Percentiles rank a stretch among this genome's conserved stretches.
phyloP scores from a whole-genome alignment of 1,140 invertebrate genomes.

The Oreohelix idahoensis region DNA sequence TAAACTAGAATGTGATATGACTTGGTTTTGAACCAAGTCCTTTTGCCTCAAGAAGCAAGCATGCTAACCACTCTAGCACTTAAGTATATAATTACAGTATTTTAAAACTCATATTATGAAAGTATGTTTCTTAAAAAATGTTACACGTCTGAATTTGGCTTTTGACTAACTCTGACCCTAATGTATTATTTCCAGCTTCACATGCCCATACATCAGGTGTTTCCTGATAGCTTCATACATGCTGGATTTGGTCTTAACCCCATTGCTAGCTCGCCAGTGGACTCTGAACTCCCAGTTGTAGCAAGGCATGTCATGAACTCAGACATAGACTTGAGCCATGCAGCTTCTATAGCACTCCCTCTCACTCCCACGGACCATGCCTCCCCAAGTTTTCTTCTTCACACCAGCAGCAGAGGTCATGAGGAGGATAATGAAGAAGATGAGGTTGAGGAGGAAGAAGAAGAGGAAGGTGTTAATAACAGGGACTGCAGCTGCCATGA shows the following conservation, averaged over 20 bases:
- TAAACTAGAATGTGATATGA: too few relatives aligned
- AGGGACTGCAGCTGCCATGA: constrained; percentile 33
- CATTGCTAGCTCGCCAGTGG: constrained; percentile 34
- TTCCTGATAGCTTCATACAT: background rate
- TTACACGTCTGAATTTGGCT: too few relatives aligned
- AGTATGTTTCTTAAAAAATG: too few relatives aligned
- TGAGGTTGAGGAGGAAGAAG: constrained; percentile 30
- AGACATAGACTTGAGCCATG: constrained; percentile 18
- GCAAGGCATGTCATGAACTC: background rate
- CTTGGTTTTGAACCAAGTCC: too few relatives aligned
- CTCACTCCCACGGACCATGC: constrained; percentile 26
- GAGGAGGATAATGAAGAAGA: background rate
- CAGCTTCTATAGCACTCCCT: constrained; percentile 16
- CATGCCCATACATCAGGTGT: background rate
- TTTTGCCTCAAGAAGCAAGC: too few relatives aligned
- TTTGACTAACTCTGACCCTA: too few relatives aligned
- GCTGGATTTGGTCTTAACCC: constrained; percentile 14
- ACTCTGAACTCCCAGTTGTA: constrained; percentile 16
- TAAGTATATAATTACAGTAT: too few relatives aligned
- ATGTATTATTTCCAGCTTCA: background rate
- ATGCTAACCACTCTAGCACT: too few relatives aligned
- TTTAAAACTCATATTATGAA: too few relatives aligned
- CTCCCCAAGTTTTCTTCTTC: background rate
- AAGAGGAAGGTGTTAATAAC: constrained; percentile 14
- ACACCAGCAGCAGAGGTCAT: background rate